These are phyloP conservation scores for Serilophus lunatus DNA, from an alignment of 2,113 vertebrate species.

Conservation along the genomic window DNA sequence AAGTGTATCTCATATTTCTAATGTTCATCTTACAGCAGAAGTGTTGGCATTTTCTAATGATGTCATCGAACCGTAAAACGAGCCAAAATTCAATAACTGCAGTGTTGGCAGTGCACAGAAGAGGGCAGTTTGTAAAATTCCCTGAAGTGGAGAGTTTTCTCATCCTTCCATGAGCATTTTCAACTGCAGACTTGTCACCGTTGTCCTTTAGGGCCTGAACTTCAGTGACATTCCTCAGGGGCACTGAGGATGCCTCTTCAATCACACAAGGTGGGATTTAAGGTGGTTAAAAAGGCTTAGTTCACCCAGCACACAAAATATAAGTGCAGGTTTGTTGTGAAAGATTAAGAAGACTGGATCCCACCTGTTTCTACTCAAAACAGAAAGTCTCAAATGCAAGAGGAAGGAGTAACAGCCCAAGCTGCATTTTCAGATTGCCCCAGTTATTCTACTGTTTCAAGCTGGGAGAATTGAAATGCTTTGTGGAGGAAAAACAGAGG, in stretches of 20 bases:
- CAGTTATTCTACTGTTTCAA: not conserved
- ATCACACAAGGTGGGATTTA: not conserved
- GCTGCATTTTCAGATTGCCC: not conserved
- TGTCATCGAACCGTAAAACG: not conserved
- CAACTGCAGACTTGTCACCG: not conserved
- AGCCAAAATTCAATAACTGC: not conserved
- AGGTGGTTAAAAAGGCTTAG: not conserved
- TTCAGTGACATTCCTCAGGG: not conserved
- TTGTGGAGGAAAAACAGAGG: not conserved
- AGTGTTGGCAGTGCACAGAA: not conserved
- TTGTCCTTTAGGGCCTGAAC: not conserved
- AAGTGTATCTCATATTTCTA: not conserved
- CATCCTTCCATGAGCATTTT: not conserved
- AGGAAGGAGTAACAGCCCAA: not conserved
- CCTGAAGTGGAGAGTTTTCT: not conserved
- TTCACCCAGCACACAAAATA: not conserved
- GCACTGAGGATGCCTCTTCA: not conserved
- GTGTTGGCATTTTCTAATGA: not conserved
- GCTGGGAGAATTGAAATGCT: not conserved
- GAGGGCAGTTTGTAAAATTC: not conserved
- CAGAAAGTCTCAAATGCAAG: not conserved
- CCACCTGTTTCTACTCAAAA: not conserved
- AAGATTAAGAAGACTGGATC: not conserved
- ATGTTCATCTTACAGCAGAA: not conserved
- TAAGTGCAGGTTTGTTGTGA: not conserved